phyloP scores from a whole-genome alignment of 2,797 vertebrate genomes.

The Melanotaenia trifasciata region DNA sequence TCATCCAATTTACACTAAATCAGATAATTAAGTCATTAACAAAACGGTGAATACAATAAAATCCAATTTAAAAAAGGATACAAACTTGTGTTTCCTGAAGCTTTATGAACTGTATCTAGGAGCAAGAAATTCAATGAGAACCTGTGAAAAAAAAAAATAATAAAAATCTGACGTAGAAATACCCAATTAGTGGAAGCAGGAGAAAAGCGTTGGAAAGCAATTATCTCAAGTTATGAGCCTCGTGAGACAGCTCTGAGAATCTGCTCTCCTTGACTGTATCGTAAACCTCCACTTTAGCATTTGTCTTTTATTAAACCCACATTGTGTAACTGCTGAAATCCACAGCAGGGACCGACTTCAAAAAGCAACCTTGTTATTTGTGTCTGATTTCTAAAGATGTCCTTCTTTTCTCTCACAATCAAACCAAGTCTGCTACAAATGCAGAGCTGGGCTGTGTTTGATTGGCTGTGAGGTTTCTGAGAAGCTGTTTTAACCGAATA shows the following conservation, averaged over 20 bases:
- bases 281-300: slow-evolving; percentile 68
- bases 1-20: slow-evolving; percentile 34
- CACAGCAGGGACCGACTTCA: slow-evolving; percentile 57
- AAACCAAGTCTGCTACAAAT: slow-evolving; percentile 12
- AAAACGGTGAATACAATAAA: slow-evolving; percentile 35
- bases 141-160: slow-evolving; percentile 37
- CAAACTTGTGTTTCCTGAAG: slow-evolving; percentile 8
- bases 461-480: slow-evolving; percentile 1
- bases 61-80: slow-evolving; percentile 46
- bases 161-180: slow-evolving; percentile 51
- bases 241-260: slow-evolving; percentile 66
- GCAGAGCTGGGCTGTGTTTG: slow-evolving; percentile 7
- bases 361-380: slow-evolving; percentile 47
- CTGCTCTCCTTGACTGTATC: slow-evolving; percentile 58
- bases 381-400: slow-evolving; percentile 53
- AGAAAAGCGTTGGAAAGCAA: slow-evolving; percentile 78
- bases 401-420: slow-evolving; percentile 23
- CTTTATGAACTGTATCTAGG: slow-evolving; percentile 58
- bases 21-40: slow-evolving; percentile 42
- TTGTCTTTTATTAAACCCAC: slow-evolving; percentile 74
- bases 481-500: slow-evolving; percentile 19
- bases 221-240: slow-evolving; percentile 79
- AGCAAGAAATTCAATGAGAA: slow-evolving; percentile 50
- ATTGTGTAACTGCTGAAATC: slow-evolving; percentile 53
- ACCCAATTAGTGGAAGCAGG: slow-evolving; percentile 75